Base-by-base conservation (phyloP, 2,888 invertebrate species). In the Caenorhabditis macrosperma region DNA sequence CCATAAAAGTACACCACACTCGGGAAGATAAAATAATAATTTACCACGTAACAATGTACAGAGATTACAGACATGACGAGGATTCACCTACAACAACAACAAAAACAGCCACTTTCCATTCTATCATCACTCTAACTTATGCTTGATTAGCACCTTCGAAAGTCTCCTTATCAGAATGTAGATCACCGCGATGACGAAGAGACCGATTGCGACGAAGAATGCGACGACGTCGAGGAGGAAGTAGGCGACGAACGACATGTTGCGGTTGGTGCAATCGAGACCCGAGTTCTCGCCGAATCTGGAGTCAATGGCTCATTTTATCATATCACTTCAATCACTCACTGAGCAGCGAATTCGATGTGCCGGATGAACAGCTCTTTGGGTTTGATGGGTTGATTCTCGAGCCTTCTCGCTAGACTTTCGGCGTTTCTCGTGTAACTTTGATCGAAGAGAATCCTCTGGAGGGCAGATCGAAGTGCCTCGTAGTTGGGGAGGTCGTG, bases 341-440 rank as follows among this genome's bases (percentile, higher is more conserved):
- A 75, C 75, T 54, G 28, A 0, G 75, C 75, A 6, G 67, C 75
- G 35, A 75, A 75, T 20, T 75, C 75, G 1, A 48, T 46, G 60
- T 75, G 75, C 41, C 20, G 30, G 15, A 75, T 46, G 2, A 75
- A 15, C 6, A 77, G 28, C 22, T 75, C 75, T 35, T 48, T 75
- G 4, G 75, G 75, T 28, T 66, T 67, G 20, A 61, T 54, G 1
- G 75, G 75, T 24, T 75, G 75, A 17, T 60, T 67, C 15, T 66
- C 75, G 41, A 75, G 41, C 28, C 63, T 24, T 22, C 48, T 50
- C 9, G 75, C 66, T 10, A 75, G 46, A 24, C 28, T 66, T 17
- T 54, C n/a, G 2, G 75, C 75, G 38, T 75, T 75, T 28, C 33
- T 46, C 7, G 24, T 15, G n/a, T 44, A 66, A 26, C 33, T 54